These are phyloP conservation scores for Neosilurus hyrtlii DNA, from an alignment of 2,797 vertebrate genomes.

Conservation along the genomic window DNA sequence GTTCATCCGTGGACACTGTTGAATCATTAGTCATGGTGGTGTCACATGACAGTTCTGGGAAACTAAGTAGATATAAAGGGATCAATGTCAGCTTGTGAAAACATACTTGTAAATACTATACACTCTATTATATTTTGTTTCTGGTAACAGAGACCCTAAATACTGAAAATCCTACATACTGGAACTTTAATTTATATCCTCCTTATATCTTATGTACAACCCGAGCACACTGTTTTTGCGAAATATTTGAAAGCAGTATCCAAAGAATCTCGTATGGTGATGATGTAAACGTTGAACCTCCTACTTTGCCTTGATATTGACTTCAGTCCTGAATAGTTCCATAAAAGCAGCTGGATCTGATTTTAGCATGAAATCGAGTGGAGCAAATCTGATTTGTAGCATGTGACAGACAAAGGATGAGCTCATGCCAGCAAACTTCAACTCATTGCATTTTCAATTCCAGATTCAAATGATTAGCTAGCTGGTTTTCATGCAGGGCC, in stretches of 20 bases:
- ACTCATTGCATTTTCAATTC: background rate
- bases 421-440: constrained; percentile 5
- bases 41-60: too few species aligned
- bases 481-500: too few species aligned
- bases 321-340: background rate
- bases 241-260: background rate
- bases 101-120: too few species aligned
- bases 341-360: constrained; percentile 29
- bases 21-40: too few species aligned
- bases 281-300: background rate
- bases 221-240: background rate
- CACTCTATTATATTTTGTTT: too few species aligned
- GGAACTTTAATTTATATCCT: background rate
- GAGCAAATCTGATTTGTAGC: constrained; percentile 30
- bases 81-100: too few species aligned
- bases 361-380: constrained; percentile 23
- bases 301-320: background rate
- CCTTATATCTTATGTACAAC: background rate
- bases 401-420: constrained; percentile 11
- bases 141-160: too few species aligned
- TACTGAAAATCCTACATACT: too few species aligned
- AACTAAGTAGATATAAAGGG: too few species aligned
- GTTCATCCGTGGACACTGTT: too few species aligned
- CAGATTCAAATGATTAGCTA: constrained; percentile 7
- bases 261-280: background rate